phyloP scores from a whole-genome alignment of 2,797 vertebrate species.

The Coilia nasus region DNA sequence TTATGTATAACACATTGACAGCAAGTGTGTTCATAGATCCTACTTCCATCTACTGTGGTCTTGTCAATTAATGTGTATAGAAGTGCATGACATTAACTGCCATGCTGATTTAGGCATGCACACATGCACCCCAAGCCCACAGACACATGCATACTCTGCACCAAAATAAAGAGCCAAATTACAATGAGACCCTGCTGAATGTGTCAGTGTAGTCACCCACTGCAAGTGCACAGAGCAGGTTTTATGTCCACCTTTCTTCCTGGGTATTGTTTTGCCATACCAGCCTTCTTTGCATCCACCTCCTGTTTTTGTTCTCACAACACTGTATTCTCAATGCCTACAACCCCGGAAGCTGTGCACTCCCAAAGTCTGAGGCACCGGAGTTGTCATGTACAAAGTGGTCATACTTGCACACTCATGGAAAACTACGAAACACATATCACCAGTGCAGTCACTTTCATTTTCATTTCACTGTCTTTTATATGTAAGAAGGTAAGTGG shows the following conservation, averaged over 20 bases:
- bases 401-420: not conserved
- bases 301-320: not conserved
- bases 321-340: not conserved
- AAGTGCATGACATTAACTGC: too few species aligned
- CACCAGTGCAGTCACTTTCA: not conserved
- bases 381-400: not conserved
- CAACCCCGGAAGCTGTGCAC: not conserved
- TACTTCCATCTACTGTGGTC: too few species aligned
- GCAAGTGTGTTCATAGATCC: too few species aligned
- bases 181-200: not conserved
- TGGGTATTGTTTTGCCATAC: not conserved
- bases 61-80: too few species aligned
- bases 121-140: too few species aligned
- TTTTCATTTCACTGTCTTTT: not conserved
- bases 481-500: not conserved
- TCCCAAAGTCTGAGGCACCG: not conserved
- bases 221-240: not conserved
- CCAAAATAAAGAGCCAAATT: too few species aligned
- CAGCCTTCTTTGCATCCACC: not conserved
- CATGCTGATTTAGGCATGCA: too few species aligned
- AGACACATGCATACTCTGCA: too few species aligned
- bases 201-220: too few species aligned
- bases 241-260: not conserved
- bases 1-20: too few species aligned
- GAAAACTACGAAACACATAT: not conserved